phyloP scores from a whole-genome alignment of 2,888 invertebrate genomes.

The Folsomia manolachei region DNA sequence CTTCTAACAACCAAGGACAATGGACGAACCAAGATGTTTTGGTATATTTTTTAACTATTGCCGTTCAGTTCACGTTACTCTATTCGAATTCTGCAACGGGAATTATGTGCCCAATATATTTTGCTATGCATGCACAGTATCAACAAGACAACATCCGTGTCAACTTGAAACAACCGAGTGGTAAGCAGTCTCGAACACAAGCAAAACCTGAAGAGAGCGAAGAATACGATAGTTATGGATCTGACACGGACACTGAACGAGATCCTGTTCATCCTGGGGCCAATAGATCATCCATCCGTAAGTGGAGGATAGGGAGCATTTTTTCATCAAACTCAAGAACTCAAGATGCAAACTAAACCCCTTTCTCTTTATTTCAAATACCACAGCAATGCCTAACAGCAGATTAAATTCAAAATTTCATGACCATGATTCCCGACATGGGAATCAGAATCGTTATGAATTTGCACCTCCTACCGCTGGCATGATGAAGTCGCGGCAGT shows the following conservation, averaged over 20 bases:
- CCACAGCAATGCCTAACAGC: slow-evolving; percentile 28
- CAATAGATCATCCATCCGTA: slow-evolving; percentile 31
- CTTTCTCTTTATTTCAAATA: too few species aligned
- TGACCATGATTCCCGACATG: slow-evolving; percentile 45
- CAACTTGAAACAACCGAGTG: slow-evolving; percentile 3
- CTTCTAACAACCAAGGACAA: slow-evolving; percentile 9
- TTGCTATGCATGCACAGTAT: not conserved
- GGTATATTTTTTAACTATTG: too few species aligned
- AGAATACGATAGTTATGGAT: slow-evolving; percentile 52
- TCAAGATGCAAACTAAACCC: not conserved
- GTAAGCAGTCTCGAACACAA: not conserved
- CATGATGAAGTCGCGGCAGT: slow-evolving; percentile 19
- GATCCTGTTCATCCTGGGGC: slow-evolving; percentile 23
- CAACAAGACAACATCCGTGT: slow-evolving; percentile 3
- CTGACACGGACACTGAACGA: slow-evolving; percentile 47
- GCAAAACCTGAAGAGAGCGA: slow-evolving; percentile 49
- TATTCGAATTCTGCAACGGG: slow-evolving; percentile 7
- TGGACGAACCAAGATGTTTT: slow-evolving; percentile 15
- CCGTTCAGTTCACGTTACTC: too few species aligned
- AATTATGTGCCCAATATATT: not conserved
- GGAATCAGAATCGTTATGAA: slow-evolving; percentile 47
- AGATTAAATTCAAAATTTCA: slow-evolving; percentile 39
- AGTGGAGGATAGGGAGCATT: not conserved
- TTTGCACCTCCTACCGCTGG: slow-evolving; percentile 30
- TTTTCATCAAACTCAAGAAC: too few species aligned